Base-by-base conservation (phyloP, 2,888 invertebrate species). In the Toxonevra muliebris region DNA sequence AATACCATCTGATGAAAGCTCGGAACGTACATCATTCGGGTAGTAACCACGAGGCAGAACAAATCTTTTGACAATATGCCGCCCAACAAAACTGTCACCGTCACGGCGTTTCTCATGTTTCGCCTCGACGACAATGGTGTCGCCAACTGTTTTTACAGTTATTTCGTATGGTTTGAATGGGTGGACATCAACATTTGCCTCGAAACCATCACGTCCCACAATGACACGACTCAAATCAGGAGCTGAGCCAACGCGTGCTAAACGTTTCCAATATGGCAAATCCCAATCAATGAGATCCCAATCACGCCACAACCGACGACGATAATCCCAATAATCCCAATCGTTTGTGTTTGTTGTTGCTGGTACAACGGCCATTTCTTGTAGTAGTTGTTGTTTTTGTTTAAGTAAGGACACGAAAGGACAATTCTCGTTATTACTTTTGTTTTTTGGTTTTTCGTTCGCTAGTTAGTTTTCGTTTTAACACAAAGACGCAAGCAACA, bases 61-160 rank as follows among this genome's bases (percentile, higher is more conserved):
- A 79, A 92, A 92, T 57, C 88, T 87, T 71, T 95, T 88, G 2
- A 88, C 89, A 82, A 95, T 94, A 82, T 95, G 94, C 17, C 95
- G 88, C 7, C 94, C 92, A 64, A 95, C 90, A 82, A 86, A 90
- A 0, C 92, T 93, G 75, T 91, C 90, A 48, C 90, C 89, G 72
- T 93, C 91, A 20, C 88, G 87, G 72, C 88, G 89, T 73, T 91
- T 90, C 75, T 90, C 90, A 79, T 91, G 90, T 77, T 89, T 90
- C 2, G 89, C 92, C 79, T 91, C 90, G 9, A 90, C 87, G 1
- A 90, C 82, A 8, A 91, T 87, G 55, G 86, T 86, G 73, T 88
- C 88, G 70, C 90, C 87, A 73, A 87, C 85, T 60, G 91, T 87
- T 85, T 91, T 93, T 66, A 93, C 87, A 59, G 89, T 87, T 41